phyloP scores from a whole-genome alignment of 2,797 vertebrate species.

The Hydrophis major region DNA sequence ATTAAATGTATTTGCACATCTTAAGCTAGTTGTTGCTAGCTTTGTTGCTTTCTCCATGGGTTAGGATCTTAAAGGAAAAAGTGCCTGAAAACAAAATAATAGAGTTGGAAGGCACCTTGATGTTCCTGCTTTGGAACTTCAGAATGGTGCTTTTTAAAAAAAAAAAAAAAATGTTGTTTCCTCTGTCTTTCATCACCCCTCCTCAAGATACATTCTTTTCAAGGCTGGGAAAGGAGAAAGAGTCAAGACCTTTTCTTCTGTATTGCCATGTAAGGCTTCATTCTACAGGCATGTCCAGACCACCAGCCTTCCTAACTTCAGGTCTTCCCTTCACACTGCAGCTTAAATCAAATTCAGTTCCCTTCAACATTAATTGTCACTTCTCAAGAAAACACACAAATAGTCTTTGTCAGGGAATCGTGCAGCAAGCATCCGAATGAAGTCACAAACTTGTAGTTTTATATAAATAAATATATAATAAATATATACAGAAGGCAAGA shows the following conservation, averaged over 20 bases:
- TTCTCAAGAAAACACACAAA: background rate
- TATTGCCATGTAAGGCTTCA: background rate
- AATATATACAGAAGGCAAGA: background rate
- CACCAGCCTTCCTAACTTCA: background rate
- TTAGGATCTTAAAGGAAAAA: slow-evolving; percentile 4
- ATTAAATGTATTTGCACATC: background rate
- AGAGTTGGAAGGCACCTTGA: background rate
- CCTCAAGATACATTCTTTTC: background rate
- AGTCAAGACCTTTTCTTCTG: background rate
- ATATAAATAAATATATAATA: background rate
- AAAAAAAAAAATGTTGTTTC: too few species aligned
- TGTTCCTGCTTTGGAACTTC: background rate
- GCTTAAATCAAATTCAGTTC: background rate
- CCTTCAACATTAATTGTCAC: background rate
- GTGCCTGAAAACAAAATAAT: background rate
- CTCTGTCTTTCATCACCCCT: background rate
- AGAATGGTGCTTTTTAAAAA: background rate
- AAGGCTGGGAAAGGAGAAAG: background rate
- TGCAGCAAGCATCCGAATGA: background rate
- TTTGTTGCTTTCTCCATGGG: background rate
- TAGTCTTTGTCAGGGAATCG: background rate
- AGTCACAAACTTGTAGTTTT: background rate
- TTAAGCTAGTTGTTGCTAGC: background rate
- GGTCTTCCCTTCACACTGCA: background rate
- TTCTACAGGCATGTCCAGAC: background rate